Evolutionary conservation across 2,888 invertebrate species (phyloP), one percentile per base, ranked within the genome.

Genomic region (Odontothrips loti): DNA sequence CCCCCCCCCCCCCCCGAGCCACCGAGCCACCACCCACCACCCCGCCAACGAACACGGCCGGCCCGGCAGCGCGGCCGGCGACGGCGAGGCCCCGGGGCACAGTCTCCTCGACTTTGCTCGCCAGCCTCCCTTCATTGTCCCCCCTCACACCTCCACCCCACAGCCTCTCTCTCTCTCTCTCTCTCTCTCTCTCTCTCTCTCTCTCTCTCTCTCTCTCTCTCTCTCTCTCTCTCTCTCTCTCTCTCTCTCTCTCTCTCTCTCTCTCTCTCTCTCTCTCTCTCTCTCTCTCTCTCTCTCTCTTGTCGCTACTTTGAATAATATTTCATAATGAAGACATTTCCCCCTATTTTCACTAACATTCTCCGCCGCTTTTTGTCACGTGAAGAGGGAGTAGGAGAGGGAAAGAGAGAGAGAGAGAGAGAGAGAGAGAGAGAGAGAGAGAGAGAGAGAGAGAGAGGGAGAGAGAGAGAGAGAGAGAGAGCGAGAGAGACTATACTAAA

Each of bases 381-480:
- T 27, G 23, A 27, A 75, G 68, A 75, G 79, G 8, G 68, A 75
- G 27, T 10, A 27, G 11, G 23, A 9, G 23, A 23, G 68, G 4
- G 23, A 1, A 23, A n/a, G 68, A 81, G 79, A 29, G 58, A 81
- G 68, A 10, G 75, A 34, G 47, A 58, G 23, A 63, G 63, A 63
- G 63, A 63, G 63, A 63, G 63, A 63, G 63, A 63, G 20, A 48
- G 48, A 48, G 48, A 48, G 48, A 48, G 48, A 47, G 47, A 82
- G 82, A 81, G 81, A 79, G 81, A 79, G 48, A 75, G 68, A 75
- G 79, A 2, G 68, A 75, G 27, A 9, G 27, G 11, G 23, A 9
- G 23, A 23, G 68, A 0, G 23, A 1, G 68, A n/a, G 68, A 81
- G 79, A 29, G 58, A 81, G 68, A 10, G 75, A 34, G 47, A 58